Base-by-base conservation (phyloP, 2,797 vertebrate genomes). In the Sorex maritimensis region DNA sequence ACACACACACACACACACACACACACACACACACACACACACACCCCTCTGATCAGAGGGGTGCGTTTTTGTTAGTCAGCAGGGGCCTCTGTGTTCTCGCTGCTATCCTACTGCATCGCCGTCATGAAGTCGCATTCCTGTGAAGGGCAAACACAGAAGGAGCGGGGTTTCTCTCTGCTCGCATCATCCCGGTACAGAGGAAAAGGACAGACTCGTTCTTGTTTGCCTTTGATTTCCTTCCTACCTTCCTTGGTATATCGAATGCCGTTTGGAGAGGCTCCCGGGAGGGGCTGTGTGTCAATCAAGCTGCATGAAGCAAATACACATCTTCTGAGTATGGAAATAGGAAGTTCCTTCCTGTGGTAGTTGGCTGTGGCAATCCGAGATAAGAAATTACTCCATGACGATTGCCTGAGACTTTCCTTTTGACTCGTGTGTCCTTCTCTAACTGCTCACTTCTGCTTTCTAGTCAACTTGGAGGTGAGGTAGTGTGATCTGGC, bases 351-450 rank as follows among this genome's bases (percentile, higher is more conserved):
- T 94, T 88, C 91, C 75, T 80, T 92, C 89, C 92, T 95, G 94
- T 0, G 91, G 96, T 94, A 65, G 87, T 61, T 83, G 38, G 38
- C 87, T 97, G 94, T 95, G 91, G 96, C 95, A 97, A 97, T 92
- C 81, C 46, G 90, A 91, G 96, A 97, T 97, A 97, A 97, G 94
- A 96, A 86, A 86, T 97, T 97, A 94, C 97, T 95, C 94, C 97
- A 97, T 19, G 46, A 19, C 41, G 49, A n/a, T 97, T 96, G 94
- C 96, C 65, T 93, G 94, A 95, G 87, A 95, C 96, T 97, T 97
- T 96, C 96, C 94, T 96, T 97, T 87, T 97, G 93, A 96, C 91
- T 84, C 3, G 26, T 0, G 46, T 49, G 2, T 92, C 87, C 94
- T 96, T 81, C 90, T 95, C 65, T 72, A 93, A 49, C 44, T 65